These are phyloP conservation scores for Emydura subglobosa DNA, from an alignment of 2,113 vertebrate genomes.

Conservation along the genomic window DNA sequence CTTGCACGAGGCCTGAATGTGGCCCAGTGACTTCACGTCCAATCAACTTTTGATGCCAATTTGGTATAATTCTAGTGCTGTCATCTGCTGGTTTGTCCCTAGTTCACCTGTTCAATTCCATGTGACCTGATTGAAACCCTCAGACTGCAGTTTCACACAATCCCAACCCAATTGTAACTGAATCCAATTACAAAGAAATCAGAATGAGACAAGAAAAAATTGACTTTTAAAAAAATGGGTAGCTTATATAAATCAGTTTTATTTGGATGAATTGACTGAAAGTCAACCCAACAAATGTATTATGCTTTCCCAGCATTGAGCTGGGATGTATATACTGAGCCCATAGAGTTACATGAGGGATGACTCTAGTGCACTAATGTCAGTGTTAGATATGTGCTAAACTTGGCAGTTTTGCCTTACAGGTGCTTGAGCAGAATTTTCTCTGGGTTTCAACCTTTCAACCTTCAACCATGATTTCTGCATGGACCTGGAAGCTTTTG, in stretches of 20 bases:
- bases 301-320: background rate
- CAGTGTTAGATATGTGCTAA: background rate
- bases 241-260: background rate
- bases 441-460: background rate
- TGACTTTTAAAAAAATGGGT: background rate
- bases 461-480: background rate
- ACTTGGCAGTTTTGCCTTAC: background rate
- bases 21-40: background rate
- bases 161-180: fast-evolving
- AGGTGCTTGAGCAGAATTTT: background rate
- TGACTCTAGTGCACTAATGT: background rate
- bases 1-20: background rate
- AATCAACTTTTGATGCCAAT: background rate
- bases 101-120: background rate
- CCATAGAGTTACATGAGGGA: background rate
- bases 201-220: background rate
- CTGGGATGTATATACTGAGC: background rate
- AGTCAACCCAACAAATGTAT: background rate
- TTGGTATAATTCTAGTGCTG: background rate
- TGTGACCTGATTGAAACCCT: background rate
- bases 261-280: background rate
- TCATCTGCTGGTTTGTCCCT: background rate
- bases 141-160: background rate
- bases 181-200: background rate
- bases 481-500: background rate